Evolutionary conservation across 2,113 vertebrate species (phyloP).

Genomic region (Monopterus albus): DNA sequence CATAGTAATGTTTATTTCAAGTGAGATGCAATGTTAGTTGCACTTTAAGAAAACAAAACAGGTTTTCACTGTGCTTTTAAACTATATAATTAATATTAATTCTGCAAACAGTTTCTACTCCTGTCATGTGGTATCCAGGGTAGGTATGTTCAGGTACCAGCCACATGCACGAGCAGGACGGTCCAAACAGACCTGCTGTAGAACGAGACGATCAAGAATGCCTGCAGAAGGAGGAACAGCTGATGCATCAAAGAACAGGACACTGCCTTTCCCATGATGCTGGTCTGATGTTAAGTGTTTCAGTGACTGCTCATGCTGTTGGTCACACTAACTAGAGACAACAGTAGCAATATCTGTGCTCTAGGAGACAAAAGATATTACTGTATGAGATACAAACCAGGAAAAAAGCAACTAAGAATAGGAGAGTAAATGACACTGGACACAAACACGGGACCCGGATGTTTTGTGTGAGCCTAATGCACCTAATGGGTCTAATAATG

Average conservation of each 20-base stretch:
- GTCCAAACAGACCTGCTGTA: background rate
- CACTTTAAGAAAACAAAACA: no score
- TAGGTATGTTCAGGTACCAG: background rate
- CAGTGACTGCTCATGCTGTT: no score
- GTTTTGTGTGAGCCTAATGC: constrained; percentile 22
- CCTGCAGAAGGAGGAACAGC: background rate
- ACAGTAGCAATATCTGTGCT: no score
- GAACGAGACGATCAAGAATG: background rate
- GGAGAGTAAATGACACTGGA: constrained; percentile 10
- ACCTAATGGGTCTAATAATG: constrained; percentile 29
- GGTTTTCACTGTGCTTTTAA: no score
- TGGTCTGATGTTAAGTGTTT: background rate
- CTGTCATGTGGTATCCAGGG: background rate
- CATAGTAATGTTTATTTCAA: no score
- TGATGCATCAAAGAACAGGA: background rate
- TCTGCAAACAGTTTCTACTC: no score
- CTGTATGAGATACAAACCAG: no score
- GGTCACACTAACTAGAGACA: no score
- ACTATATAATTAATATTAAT: no score
- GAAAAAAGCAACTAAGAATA: background rate
- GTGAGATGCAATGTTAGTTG: no score
- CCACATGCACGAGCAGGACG: background rate
- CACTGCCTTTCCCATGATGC: background rate
- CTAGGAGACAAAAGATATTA: background rate
- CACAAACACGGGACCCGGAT: background rate